These are phyloP conservation scores for Furnarius figulus DNA, from an alignment of 2,113 vertebrate species.

Conservation along the genomic window DNA sequence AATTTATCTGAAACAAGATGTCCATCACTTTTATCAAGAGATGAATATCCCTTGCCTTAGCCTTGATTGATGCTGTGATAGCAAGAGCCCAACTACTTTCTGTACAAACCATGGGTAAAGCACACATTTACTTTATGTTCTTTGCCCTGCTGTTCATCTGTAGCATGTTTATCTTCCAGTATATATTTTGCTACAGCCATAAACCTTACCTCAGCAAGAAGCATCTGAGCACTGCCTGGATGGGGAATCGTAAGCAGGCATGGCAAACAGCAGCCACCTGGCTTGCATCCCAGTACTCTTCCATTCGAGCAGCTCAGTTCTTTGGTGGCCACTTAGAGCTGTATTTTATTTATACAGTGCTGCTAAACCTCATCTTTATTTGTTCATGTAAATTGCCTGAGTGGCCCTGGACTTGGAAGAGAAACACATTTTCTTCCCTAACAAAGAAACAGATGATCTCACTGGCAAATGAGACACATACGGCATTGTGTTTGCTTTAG, in stretches of 20 bases:
- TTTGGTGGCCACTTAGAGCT: conserved; percentile 59
- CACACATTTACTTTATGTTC: not conserved
- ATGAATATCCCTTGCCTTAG: not conserved
- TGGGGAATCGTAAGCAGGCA: not conserved
- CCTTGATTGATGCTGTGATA: not conserved
- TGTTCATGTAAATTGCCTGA: conserved; percentile 65
- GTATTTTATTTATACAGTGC: conserved; percentile 60
- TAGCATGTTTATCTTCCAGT: conserved; percentile 2
- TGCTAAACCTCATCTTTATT: conserved; percentile 67
- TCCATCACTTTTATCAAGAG: not conserved
- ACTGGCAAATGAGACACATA: conserved; percentile 54
- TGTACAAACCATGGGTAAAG: not conserved
- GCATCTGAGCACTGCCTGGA: not conserved
- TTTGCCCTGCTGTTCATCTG: not conserved
- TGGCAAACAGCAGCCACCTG: conserved; percentile 63
- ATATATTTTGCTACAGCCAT: not conserved
- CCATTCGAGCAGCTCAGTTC: not conserved
- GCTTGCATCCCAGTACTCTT: not conserved
- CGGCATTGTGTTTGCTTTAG: conserved; percentile 30
- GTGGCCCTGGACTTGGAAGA: conserved; percentile 48
- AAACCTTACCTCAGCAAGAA: conserved; percentile 35
- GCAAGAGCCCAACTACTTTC: not conserved
- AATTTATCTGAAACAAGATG: not conserved
- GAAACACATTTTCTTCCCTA: conserved; percentile 51
- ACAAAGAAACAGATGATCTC: conserved; percentile 70